These are phyloP conservation scores for Catocala fraxini DNA, from an alignment of 2,888 invertebrate genomes.

Conservation along the genomic window DNA sequence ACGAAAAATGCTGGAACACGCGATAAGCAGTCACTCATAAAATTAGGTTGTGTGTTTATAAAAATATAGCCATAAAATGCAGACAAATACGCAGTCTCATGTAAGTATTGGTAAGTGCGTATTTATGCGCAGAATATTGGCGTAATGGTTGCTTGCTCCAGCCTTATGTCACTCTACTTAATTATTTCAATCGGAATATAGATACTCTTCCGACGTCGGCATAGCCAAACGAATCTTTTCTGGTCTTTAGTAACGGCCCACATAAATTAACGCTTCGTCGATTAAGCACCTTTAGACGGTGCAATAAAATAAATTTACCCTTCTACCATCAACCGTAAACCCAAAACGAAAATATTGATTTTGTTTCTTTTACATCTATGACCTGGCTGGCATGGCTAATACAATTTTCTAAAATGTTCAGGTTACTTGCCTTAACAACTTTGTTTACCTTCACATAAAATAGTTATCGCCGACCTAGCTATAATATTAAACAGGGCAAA, in stretches of 20 bases:
- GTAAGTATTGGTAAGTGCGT: conserved; percentile 26
- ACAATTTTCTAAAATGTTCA: conserved; percentile 6
- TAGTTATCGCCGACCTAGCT: conserved; percentile 6
- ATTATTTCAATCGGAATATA: conserved; percentile 44
- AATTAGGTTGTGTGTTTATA: conserved; percentile 42
- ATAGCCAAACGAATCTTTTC: conserved; percentile 35
- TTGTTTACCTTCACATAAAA: conserved; percentile 12
- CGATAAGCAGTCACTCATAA: conserved; percentile 46
- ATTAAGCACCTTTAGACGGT: conserved; percentile 60
- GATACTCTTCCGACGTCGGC: conserved; percentile 27
- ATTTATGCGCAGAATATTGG: conserved; percentile 41
- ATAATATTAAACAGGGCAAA: conserved; percentile 11
- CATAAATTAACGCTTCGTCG: conserved; percentile 63
- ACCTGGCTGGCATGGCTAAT: not conserved
- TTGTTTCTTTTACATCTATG: conserved; percentile 14
- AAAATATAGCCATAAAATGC: conserved; percentile 45
- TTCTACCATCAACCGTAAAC: conserved; percentile 43
- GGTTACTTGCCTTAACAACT: conserved; percentile 6
- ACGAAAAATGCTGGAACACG: conserved; percentile 27
- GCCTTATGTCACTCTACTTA: conserved; percentile 35
- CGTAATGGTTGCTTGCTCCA: conserved; percentile 37
- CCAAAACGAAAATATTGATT: conserved; percentile 56
- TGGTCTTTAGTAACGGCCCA: conserved; percentile 35
- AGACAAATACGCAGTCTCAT: conserved; percentile 31
- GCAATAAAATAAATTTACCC: conserved; percentile 67